Base-by-base conservation (phyloP, 1,140 invertebrate genomes). In the Heliconius nattereri region DNA sequence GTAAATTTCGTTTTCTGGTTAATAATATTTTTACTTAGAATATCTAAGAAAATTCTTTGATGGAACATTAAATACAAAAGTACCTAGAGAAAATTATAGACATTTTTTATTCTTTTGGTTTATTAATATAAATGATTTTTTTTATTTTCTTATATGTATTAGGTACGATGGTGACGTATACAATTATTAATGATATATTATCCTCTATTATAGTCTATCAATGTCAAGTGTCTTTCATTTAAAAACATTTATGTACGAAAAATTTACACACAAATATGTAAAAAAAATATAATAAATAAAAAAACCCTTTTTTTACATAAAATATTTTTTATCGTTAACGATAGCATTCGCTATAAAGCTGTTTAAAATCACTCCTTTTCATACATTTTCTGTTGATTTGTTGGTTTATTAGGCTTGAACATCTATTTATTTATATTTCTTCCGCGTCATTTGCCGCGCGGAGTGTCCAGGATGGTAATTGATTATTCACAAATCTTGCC, bases 401-500 rank as follows among this genome's bases (percentile, higher is more conserved):
- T 60, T 37, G 74, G 54, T 32, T 35, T 75, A 57, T 35, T 20
- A 75, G 52, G 26, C 23, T 66, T 75, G 19, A 57, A 32, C 52
- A 26, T 29, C 73, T 75, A 75, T 60, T 75, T 75, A 75, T 75
- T 75, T 75, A 23, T 57, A 75, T 75, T 37, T 35, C 73, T 75
- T 75, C 73, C 52, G 52, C 32, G 73, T 75, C 73, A 75, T 75
- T 75, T 75, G 52, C 52, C 26, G 73, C 35, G 35, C 32, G 29
- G 29, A 57, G 49, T 66, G 52, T 66, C 74, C 52, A 66, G n/a
- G 74, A 66, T 37, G 52, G 60, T 75, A 75, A 75, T 75, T 75
- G 74, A 75, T 75, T 60, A 75, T 75, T 75, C 74, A 66, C 74
- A 60, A 75, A 45, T 66, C 74, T 66, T 23, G 74, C 74, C 20